Evolutionary conservation across 2,888 invertebrate genomes (phyloP).

Genomic region (Zhuqinia jingwanae): DNA sequence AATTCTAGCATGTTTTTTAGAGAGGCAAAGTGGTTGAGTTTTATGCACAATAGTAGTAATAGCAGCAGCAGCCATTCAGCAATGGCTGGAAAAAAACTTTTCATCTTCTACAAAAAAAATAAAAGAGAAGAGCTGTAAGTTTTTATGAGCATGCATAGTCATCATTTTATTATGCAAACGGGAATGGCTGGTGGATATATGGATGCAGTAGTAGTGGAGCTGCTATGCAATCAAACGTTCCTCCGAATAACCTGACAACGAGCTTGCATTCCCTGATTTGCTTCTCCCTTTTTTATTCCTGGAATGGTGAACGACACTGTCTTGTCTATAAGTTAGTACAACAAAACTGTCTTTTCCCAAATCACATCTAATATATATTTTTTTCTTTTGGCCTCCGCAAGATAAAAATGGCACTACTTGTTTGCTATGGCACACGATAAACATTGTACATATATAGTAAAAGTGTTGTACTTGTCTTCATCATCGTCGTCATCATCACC

Average conservation of each 20-base stretch:
- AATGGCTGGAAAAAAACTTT: too few species aligned
- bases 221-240: neutral
- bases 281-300: too few species aligned
- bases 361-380: constrained; percentile 43
- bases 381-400: neutral
- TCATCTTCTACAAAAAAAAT: constrained; percentile 19
- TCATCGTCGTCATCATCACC: constrained; percentile 26
- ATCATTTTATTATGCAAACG: constrained; percentile 64
- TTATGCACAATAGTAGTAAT: too few species aligned
- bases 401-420: too few species aligned
- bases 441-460: constrained; percentile 29
- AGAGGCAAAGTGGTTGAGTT: too few species aligned
- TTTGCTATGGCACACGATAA: constrained; percentile 5
- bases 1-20: neutral
- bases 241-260: neutral
- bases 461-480: constrained; percentile 19
- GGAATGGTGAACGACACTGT: neutral
- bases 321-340: constrained; percentile 5
- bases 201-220: neutral
- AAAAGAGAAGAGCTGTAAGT: too few species aligned
- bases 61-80: too few species aligned
- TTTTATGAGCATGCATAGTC: constrained; percentile 56
- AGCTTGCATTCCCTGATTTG: constrained; percentile 4
- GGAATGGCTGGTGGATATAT: constrained; percentile 42
- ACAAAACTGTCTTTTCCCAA: constrained; percentile 23